Conservation (phyloP, 1,140 invertebrate genomes). For the Drosophila subpulchrella region DNA sequence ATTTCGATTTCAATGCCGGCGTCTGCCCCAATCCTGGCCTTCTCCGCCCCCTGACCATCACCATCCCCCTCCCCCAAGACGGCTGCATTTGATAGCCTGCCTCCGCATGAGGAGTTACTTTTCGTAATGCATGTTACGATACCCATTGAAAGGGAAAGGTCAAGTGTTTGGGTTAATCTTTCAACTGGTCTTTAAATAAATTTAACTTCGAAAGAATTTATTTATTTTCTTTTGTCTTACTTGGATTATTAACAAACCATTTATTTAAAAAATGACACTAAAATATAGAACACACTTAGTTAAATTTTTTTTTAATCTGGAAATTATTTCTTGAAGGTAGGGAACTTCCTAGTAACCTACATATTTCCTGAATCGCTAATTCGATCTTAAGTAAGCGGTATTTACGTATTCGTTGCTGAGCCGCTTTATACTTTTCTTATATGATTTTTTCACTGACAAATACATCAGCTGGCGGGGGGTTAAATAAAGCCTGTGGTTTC, state of each 20-base stretch:
- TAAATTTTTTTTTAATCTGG: neutral
- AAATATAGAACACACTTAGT: too few species aligned
- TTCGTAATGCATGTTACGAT: constrained; percentile 11
- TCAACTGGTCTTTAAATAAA: neutral
- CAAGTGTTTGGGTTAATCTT: neutral
- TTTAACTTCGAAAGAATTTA: neutral
- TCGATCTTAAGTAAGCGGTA: constrained; percentile 7
- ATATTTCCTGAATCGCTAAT: too few species aligned
- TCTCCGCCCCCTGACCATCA: neutral
- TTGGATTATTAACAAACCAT: neutral
- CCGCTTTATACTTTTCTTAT: neutral
- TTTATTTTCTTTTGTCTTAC: too few species aligned
- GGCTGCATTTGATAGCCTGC: constrained; percentile 63
- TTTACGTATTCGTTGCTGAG: neutral
- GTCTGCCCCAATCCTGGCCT: constrained; percentile 12
- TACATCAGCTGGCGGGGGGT: constrained; percentile 51
- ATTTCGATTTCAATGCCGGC: constrained; percentile 70
- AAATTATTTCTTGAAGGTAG: neutral
- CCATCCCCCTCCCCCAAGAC: neutral
- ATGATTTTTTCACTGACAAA: constrained; percentile 64
- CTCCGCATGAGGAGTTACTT: constrained; percentile 34
- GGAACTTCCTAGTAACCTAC: too few species aligned
- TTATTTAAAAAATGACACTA: too few species aligned
- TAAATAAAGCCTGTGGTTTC: constrained; percentile 56
- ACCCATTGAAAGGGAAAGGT: neutral